These are phyloP conservation scores for Strigamia crassipes DNA, from an alignment of 2,888 invertebrate species.

Conservation along the genomic window DNA sequence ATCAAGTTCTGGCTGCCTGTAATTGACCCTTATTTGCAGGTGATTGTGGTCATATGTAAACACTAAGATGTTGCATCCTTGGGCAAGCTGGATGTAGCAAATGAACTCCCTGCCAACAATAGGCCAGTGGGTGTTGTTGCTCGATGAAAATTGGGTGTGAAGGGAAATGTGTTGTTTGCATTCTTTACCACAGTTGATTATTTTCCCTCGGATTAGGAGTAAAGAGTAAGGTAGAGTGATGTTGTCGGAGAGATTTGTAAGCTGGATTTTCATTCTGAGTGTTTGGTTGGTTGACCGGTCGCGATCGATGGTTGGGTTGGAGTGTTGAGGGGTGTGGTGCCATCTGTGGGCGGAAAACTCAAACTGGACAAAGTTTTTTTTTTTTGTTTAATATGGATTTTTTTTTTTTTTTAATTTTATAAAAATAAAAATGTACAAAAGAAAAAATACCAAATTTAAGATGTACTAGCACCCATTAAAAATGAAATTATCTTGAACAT, in stretches of 20 bases:
- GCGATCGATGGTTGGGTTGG: no score
- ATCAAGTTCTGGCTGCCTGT: slow-evolving; percentile 66
- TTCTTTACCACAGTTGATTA: background rate
- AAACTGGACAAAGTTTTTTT: no score
- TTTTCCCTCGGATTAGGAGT: background rate
- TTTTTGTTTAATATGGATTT: no score
- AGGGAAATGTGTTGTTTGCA: background rate
- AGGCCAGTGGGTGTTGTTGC: background rate
- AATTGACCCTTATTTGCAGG: slow-evolving; percentile 64
- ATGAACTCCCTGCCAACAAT: background rate
- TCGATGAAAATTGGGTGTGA: background rate
- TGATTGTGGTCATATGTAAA: slow-evolving; percentile 65
- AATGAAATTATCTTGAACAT: background rate
- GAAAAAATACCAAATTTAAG: background rate
- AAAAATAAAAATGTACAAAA: background rate
- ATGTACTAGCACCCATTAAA: background rate
- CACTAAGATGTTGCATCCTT: slow-evolving; percentile 69
- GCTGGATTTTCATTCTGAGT: background rate
- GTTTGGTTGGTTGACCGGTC: background rate
- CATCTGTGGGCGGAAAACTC: no score
- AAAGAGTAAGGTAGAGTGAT: slow-evolving; percentile 7
- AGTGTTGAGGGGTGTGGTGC: no score
- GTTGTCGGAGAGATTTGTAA: background rate
- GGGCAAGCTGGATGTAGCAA: slow-evolving; percentile 59
- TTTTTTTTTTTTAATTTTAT: no score